phyloP scores from a whole-genome alignment of 2,888 invertebrate genomes.

The Ormyrus thymus region DNA sequence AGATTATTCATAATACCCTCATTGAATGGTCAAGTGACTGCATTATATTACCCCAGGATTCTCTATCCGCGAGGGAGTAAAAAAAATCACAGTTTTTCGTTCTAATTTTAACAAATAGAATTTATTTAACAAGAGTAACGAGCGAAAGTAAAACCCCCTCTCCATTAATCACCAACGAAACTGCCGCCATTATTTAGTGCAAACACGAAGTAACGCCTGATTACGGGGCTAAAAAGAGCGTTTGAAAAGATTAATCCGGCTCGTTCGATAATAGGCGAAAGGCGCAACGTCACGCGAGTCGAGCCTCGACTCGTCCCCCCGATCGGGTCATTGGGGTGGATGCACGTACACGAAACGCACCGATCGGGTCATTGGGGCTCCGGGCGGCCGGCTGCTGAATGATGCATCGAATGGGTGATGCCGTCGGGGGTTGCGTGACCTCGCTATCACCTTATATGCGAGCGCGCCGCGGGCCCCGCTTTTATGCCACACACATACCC shows the following conservation, averaged over 20 bases:
- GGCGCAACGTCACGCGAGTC: background rate
- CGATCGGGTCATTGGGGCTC: background rate
- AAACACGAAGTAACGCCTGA: background rate
- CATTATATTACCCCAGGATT: no score
- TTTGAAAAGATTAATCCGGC: no score
- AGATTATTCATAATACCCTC: no score
- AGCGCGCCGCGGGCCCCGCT: no score
- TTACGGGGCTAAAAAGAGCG: background rate
- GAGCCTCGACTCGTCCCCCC: background rate
- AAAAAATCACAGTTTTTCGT: no score
- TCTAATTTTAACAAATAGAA: no score
- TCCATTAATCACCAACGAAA: background rate
- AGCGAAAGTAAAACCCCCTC: background rate
- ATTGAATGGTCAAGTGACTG: no score
- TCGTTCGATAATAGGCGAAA: background rate
- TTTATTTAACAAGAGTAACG: background rate
- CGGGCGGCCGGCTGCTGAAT: background rate
- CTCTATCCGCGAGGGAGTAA: no score
- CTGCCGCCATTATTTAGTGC: no score
- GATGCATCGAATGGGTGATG: background rate
- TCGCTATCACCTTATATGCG: background rate
- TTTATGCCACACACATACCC: no score
- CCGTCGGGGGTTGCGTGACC: slow-evolving; percentile 3
- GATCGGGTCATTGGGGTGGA: slow-evolving; percentile 30
- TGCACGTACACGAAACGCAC: slow-evolving; percentile 2